These are phyloP conservation scores for Muscina levida DNA, from an alignment of 2,888 invertebrate genomes.

Conservation along the genomic window DNA sequence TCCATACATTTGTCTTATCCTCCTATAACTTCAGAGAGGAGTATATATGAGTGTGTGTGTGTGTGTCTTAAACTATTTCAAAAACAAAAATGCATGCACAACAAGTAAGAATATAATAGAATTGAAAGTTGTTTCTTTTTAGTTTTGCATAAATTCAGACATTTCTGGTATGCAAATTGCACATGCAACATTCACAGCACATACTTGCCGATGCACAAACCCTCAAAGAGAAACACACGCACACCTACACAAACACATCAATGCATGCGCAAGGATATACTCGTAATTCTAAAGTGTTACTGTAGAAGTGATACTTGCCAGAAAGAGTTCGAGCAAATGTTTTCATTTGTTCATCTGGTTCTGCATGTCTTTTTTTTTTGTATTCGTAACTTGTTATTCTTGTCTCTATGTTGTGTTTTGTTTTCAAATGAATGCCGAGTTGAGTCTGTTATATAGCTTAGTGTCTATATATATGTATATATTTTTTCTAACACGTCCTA, in stretches of 20 bases:
- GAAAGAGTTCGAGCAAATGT: conserved; percentile 3
- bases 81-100: conserved; percentile 23
- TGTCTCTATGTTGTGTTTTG: neutral
- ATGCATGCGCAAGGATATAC: too few species aligned
- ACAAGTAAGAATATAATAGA: neutral
- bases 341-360: conserved; percentile 10
- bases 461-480: neutral
- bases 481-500: too few species aligned
- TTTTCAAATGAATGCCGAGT: conserved; percentile 18
- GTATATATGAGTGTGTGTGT: too few species aligned
- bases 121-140: conserved; percentile 26
- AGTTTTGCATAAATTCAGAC: conserved; percentile 32
- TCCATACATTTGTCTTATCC: neutral
- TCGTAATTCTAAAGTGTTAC: neutral
- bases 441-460: neutral
- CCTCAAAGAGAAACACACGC: neutral
- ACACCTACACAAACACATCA: neutral
- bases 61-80: neutral
- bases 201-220: neutral
- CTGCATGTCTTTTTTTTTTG: neutral
- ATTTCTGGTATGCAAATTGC: conserved; percentile 30
- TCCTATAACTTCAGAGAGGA: too few species aligned
- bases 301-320: conserved; percentile 12
- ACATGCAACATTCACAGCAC: neutral
- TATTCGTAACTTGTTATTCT: neutral